phyloP scores from a whole-genome alignment of 2,113 vertebrate genomes.

The Neolamprologus brichardi region DNA sequence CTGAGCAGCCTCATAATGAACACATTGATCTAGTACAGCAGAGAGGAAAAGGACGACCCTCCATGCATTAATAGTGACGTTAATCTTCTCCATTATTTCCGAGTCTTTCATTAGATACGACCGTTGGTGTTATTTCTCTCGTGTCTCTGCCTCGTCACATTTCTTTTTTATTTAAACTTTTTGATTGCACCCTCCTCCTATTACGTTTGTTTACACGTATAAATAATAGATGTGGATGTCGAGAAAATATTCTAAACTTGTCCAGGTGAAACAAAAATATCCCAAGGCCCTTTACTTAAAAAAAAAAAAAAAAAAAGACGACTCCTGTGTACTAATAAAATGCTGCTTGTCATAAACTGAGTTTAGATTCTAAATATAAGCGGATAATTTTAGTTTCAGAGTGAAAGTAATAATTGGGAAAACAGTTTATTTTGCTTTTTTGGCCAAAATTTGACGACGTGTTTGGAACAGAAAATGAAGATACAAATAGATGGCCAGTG shows the following conservation, averaged over 20 bases:
- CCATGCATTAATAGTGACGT: slow-evolving; percentile 5
- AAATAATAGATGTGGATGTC: background rate
- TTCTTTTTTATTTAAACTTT: background rate
- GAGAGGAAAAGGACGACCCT: slow-evolving; percentile 31
- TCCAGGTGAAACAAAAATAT: background rate
- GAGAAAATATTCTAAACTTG: background rate
- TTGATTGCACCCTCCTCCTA: background rate
- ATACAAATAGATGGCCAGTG: background rate
- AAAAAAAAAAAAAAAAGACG: background rate
- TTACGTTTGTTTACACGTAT: background rate
- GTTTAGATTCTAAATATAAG: too few species aligned
- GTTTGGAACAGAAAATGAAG: background rate
- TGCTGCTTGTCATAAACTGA: background rate
- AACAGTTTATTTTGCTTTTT: rapidly evolving
- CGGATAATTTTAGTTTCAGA: rapidly evolving
- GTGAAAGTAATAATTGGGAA: rapidly evolving
- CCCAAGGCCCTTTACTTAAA: background rate
- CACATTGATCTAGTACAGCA: slow-evolving; percentile 54
- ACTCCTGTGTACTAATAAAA: background rate
- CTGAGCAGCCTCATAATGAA: slow-evolving; percentile 50
- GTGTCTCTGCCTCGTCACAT: background rate
- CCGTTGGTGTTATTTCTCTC: background rate
- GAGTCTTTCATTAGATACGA: background rate
- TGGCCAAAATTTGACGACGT: rapidly evolving
- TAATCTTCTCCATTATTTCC: background rate